These are phyloP conservation scores for Morpho achilles DNA, from an alignment of 2,888 invertebrate genomes.

Conservation along the genomic window DNA sequence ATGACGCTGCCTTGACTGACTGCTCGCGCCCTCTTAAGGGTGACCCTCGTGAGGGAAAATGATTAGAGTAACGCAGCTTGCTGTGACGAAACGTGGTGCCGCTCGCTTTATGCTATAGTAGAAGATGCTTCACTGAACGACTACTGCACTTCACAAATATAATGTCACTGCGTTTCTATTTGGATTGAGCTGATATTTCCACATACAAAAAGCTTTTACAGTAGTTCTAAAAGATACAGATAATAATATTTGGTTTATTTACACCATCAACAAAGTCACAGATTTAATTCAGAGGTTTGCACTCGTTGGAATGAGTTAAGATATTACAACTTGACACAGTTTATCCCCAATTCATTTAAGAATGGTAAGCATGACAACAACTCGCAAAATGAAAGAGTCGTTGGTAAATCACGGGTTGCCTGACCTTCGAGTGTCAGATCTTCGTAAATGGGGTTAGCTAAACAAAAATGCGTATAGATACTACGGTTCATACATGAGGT, in stretches of 20 bases:
- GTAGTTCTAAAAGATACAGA: not conserved
- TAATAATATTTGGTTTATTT: constrained; percentile 5
- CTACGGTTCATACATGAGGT: constrained; percentile 68
- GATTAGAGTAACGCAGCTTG: constrained; percentile 70
- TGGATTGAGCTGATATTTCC: not conserved
- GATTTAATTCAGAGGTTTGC: constrained; percentile 30
- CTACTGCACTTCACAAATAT: constrained; percentile 21
- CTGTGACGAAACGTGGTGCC: constrained; percentile 75
- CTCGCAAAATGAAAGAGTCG: constrained; percentile 7
- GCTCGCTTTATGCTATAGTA: constrained; percentile 10
- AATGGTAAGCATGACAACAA: constrained; percentile 6
- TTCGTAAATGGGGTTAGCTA: constrained; percentile 63
- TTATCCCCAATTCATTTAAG: constrained; percentile 3
- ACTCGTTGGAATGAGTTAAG: constrained; percentile 12
- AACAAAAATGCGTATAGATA: constrained; percentile 68
- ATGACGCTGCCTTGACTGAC: constrained; percentile 65
- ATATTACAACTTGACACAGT: not conserved
- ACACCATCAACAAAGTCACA: constrained; percentile 47
- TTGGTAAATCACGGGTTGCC: constrained; percentile 13
- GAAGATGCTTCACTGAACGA: constrained; percentile 1
- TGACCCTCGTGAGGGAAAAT: constrained; percentile 56
- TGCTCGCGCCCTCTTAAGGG: constrained; percentile 59
- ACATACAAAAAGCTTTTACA: not conserved
- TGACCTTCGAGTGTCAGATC: constrained; percentile 34
- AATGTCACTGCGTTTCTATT: constrained; percentile 1